Evolutionary conservation across 2,797 vertebrate genomes (phyloP), one percentile per base, ranked within the genome.

Genomic region (Siniperca obscura): DNA sequence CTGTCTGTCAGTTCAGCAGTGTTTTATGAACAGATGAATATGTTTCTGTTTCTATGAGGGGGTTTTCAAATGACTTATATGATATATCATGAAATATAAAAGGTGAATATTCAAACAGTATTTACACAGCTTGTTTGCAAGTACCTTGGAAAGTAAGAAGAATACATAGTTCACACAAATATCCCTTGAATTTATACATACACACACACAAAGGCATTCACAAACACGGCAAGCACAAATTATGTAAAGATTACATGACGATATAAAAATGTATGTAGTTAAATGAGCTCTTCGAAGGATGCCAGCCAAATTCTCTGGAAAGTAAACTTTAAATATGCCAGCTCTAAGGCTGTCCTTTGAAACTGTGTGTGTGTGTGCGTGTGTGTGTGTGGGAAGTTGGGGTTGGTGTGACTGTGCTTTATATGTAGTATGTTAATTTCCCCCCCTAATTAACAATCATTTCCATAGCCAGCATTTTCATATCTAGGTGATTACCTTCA

Each of bases 391-490:
- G 3, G 42, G 10, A 64, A 21, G 3, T 53, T 36, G 6, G n/a
- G 22, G 48, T 59, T 53, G 7, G 4, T 46, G 70, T 61, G 42
- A 30, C 46, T 75, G 11, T 30, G 55, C 44, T 78, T 81, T 9
- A 76, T 87, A 81, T 82, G 76, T 82, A 50, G 17, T 56, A 81
- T 65, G 13, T 82, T 21, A 74, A 77, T 40, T 57, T 66, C 21
- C 34, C 14, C 34, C 25, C 16, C 46, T 81, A 83, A 91, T 91
- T 86, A 89, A 86, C 60, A 84, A 27, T 82, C 66, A 86, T 86
- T 87, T 88, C 80, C 40, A 4, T 61, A 69, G 62, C 77, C 70
- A 80, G 48, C 11, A 74, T 83, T 67, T 70, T 61, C 36, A 65
- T 81, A 50, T 81, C 72, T 70, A 36, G 75, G 70, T 84, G 70